Conservation (phyloP, 2,888 invertebrate genomes). For the Lithophane leautieri region DNA sequence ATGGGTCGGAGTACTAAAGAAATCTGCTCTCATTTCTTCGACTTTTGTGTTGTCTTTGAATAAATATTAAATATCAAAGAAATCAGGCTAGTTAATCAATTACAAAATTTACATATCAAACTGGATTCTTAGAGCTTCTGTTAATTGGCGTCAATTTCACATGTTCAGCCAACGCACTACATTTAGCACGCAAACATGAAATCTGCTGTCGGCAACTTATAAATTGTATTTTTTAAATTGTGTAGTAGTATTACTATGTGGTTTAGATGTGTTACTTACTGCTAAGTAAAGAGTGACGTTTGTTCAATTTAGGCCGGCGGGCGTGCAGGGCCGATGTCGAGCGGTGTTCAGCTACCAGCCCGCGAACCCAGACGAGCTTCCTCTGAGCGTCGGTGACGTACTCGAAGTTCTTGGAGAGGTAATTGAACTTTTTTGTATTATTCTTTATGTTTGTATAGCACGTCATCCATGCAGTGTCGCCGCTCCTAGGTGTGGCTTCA, state of each 20-base stretch:
- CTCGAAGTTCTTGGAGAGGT: slow-evolving; percentile 97
- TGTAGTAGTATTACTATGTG: slow-evolving; percentile 10
- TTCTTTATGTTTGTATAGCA: slow-evolving; percentile 8
- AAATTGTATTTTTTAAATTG: slow-evolving; percentile 30
- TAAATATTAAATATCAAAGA: slow-evolving; percentile 34
- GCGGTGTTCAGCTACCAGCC: slow-evolving; percentile 98
- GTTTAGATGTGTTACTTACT: slow-evolving; percentile 23
- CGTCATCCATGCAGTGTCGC: not conserved
- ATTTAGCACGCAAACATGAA: slow-evolving; percentile 48
- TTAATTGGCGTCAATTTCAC: slow-evolving; percentile 52
- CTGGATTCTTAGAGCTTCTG: slow-evolving; percentile 48
- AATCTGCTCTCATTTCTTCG: slow-evolving; percentile 41
- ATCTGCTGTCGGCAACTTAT: slow-evolving; percentile 26
- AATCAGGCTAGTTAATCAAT: slow-evolving; percentile 47
- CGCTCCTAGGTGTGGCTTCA: not conserved
- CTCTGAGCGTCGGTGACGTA: slow-evolving; percentile 96
- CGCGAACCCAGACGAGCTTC: slow-evolving; percentile 97
- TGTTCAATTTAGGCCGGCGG: slow-evolving; percentile 73
- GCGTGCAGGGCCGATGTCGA: slow-evolving; percentile 92
- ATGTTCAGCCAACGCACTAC: slow-evolving; percentile 44
- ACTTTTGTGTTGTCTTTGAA: slow-evolving; percentile 12
- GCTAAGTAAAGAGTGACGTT: slow-evolving; percentile 38
- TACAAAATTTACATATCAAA: slow-evolving; percentile 54
- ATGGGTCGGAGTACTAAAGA: slow-evolving; percentile 25
- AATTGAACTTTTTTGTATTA: slow-evolving; percentile 43